A percentile compares a stretch with the other conserved stretches of the same genome.
These are phyloP conservation scores for Paralinhomoeus sp. DNA, from an alignment of 2,888 invertebrate species.

Conservation along the genomic window DNA sequence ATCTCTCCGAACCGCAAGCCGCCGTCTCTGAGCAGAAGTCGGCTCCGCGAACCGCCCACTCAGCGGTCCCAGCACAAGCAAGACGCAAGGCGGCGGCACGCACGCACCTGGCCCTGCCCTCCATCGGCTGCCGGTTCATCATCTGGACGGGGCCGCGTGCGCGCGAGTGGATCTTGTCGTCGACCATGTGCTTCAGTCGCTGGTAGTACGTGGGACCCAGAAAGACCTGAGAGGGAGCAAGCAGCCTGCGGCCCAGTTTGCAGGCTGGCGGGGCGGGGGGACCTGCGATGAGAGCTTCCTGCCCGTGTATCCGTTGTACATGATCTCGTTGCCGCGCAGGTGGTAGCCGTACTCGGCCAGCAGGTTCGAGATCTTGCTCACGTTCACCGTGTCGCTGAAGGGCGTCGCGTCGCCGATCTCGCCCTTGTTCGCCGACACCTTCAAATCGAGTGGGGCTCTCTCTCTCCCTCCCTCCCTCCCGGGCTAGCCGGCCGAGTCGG, in stretches of 20 bases:
- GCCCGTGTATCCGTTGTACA: conserved; percentile 97
- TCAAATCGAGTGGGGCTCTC: no score
- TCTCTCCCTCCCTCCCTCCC: no score
- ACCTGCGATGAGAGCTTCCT: conserved; percentile 95
- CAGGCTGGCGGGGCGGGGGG: no score
- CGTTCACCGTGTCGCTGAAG: conserved; percentile 97
- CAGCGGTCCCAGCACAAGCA: not conserved
- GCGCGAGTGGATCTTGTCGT: conserved; percentile 90
- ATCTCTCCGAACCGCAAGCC: conserved; percentile 98
- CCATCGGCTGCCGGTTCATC: conserved; percentile 94
- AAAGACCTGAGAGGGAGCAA: conserved; percentile 13
- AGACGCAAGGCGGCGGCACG: not conserved
- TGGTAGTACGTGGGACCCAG: conserved; percentile 51
- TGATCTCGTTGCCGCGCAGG: conserved; percentile 43
- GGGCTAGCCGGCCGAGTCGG: no score
- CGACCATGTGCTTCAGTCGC: conserved; percentile 98
- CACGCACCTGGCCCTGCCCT: conserved; percentile 63
- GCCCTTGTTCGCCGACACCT: conserved; percentile 76
- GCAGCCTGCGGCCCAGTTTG: no score
- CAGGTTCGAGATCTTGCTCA: conserved; percentile 90
- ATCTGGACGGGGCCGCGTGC: conserved; percentile 78
- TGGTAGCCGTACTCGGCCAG: conserved; percentile 86
- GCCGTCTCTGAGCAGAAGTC: conserved; percentile 45
- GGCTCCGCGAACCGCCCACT: not conserved
- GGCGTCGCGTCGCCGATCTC: conserved; percentile 99